Conservation (phyloP, 1,140 invertebrate genomes). For the Orius laevigatus region DNA sequence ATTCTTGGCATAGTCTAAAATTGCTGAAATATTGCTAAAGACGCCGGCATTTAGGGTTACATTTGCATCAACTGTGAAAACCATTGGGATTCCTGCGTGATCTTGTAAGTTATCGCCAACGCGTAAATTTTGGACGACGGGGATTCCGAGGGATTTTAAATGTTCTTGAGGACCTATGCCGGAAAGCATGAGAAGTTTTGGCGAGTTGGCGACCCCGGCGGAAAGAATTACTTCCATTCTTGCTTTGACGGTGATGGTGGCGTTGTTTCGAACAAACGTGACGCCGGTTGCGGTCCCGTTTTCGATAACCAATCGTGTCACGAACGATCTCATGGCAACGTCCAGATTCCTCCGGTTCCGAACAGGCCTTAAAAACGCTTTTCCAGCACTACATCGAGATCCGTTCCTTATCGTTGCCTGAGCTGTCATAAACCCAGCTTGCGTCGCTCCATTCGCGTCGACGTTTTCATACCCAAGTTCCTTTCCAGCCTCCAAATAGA, state of each 20-base stretch:
- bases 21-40: constrained; percentile 37
- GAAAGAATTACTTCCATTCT: constrained; percentile 46
- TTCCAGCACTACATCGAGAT: constrained; percentile 69
- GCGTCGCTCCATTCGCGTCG: constrained; percentile 56
- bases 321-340: constrained; percentile 58
- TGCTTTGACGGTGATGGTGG: constrained; percentile 24
- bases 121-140: constrained; percentile 23
- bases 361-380: constrained; percentile 69
- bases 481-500: constrained; percentile 46
- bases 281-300: constrained; percentile 17
- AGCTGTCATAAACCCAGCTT: constrained; percentile 43
- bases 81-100: constrained; percentile 42
- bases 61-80: constrained; percentile 36
- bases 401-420: constrained; percentile 59
- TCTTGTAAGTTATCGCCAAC: constrained; percentile 34
- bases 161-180: constrained; percentile 30
- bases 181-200: constrained; percentile 59
- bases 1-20: constrained; percentile 36
- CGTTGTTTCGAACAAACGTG: constrained; percentile 5
- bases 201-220: constrained; percentile 47
- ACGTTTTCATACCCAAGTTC: constrained; percentile 48
- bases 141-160: constrained; percentile 21
- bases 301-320: constrained; percentile 48
- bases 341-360: constrained; percentile 48
- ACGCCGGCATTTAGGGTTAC: constrained; percentile 30